These are phyloP conservation scores for Rafetus swinhoei DNA, from an alignment of 2,113 vertebrate species.

Conservation along the genomic window DNA sequence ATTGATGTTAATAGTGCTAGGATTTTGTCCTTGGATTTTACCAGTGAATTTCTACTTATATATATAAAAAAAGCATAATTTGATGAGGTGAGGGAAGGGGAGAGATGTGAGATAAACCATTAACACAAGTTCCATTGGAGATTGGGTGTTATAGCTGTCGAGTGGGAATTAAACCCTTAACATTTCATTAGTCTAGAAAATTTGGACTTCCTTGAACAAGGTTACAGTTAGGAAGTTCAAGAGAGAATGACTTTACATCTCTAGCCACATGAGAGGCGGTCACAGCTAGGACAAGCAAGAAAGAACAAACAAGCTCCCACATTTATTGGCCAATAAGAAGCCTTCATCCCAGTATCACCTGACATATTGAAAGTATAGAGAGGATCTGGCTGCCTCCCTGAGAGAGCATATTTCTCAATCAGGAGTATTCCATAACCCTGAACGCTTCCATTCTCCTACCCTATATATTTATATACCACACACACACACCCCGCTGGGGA, in stretches of 20 bases:
- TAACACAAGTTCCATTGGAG: neutral
- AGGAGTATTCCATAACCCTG: neutral
- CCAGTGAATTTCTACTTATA: neutral
- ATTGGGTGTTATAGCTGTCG: neutral
- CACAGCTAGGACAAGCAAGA: neutral
- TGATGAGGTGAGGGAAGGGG: neutral
- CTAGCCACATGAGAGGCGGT: neutral
- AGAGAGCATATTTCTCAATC: neutral
- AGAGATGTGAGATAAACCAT: neutral
- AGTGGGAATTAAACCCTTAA: neutral
- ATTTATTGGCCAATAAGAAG: neutral
- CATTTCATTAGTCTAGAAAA: neutral
- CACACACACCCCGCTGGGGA: neutral
- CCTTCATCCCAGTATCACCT: neutral
- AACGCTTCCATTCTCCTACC: neutral
- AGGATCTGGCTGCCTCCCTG: neutral
- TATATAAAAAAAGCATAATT: neutral
- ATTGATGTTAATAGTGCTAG: neutral
- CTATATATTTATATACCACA: neutral
- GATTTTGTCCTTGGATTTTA: neutral
- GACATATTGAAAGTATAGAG: neutral
- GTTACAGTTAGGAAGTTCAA: neutral
- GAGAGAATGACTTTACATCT: neutral
- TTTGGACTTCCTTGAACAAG: neutral
- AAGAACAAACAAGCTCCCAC: neutral